Evolutionary conservation across 2,113 vertebrate species (phyloP).

Genomic region (Cairina moschata): DNA sequence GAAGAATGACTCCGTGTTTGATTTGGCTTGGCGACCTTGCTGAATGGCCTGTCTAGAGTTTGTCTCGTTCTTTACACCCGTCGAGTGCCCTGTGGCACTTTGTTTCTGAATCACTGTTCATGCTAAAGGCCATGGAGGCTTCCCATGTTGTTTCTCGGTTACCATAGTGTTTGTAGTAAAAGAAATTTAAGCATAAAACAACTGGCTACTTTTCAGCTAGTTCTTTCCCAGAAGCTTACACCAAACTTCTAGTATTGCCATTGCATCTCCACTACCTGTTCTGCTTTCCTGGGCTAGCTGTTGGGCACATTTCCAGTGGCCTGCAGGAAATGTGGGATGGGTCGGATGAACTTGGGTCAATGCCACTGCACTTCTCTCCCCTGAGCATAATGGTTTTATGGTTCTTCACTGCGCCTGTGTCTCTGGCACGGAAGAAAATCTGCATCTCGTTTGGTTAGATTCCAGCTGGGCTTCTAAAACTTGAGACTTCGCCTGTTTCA

Average conservation of each 20-base stretch:
- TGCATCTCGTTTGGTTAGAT: background rate
- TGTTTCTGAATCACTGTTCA: background rate
- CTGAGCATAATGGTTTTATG: background rate
- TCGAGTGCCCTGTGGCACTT: background rate
- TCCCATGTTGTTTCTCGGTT: background rate
- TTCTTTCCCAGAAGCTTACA: background rate
- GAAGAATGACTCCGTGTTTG: background rate
- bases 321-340: background rate
- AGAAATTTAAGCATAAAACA: background rate
- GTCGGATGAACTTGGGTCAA: background rate
- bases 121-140: background rate
- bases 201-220: background rate
- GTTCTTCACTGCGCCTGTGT: background rate
- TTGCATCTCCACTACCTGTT: background rate
- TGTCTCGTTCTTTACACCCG: background rate
- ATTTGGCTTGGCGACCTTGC: background rate
- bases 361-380: background rate
- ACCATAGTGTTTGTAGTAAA: background rate
- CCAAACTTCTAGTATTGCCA: background rate
- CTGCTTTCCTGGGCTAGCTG: background rate
- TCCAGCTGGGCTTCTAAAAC: background rate
- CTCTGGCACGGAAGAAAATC: background rate
- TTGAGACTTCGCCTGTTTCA: background rate
- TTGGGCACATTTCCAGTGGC: background rate
- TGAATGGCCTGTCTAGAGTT: background rate